A percentile compares a stretch with the other conserved stretches of the same genome.
These are phyloP conservation scores for Myocastor coypus DNA, from an alignment of 2,113 vertebrate genomes.

Conservation along the genomic window DNA sequence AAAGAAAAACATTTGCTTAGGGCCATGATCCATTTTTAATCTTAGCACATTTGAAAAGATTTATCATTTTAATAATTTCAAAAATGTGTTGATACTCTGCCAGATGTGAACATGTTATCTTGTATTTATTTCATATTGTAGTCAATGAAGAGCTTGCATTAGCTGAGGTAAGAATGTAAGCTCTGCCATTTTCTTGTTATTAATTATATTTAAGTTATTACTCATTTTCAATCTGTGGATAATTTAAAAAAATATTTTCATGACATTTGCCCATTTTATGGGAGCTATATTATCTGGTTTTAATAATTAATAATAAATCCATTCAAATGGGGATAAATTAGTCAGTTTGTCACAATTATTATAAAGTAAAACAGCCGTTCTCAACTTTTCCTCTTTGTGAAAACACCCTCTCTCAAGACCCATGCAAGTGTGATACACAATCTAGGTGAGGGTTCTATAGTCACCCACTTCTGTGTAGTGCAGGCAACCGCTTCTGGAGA, in stretches of 20 bases:
- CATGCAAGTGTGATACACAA: background rate
- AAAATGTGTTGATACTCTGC: background rate
- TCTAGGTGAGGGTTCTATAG: background rate
- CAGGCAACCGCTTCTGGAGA: background rate
- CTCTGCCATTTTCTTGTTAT: background rate
- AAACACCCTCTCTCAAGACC: background rate
- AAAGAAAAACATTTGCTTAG: background rate
- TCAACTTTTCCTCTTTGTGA: background rate
- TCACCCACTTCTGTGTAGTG: background rate
- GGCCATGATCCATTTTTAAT: background rate
- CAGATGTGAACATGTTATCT: background rate
- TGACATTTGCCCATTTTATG: background rate
- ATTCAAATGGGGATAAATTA: background rate
- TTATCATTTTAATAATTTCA: conserved; percentile 25
- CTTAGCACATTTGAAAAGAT: background rate
- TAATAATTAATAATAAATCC: conserved; percentile 36
- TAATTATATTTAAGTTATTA: background rate
- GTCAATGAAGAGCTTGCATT: background rate
- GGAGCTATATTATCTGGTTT: background rate
- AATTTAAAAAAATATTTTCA: background rate
- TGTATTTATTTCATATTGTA: background rate
- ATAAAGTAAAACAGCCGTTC: background rate
- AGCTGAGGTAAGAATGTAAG: background rate
- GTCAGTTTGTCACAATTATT: background rate
- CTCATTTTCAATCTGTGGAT: background rate